Conservation (phyloP, 2,113 vertebrate genomes). For the Pluvialis apricaria region DNA sequence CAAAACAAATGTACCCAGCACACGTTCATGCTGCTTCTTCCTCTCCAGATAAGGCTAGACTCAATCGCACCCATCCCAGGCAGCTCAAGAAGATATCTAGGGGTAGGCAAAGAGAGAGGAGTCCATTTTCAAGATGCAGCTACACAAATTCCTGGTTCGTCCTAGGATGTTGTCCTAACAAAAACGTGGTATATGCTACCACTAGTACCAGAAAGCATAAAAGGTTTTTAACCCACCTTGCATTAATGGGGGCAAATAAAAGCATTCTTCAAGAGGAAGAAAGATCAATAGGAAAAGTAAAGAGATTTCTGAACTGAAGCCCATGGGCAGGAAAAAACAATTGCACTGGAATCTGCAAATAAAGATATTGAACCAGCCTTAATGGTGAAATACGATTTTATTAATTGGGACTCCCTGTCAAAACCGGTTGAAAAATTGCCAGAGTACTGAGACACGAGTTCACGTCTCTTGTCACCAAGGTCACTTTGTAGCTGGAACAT, state of each 20-base stretch:
- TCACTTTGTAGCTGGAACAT: background rate
- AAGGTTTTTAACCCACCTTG: background rate
- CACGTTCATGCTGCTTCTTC: background rate
- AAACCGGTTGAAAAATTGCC: background rate
- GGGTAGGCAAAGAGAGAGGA: background rate
- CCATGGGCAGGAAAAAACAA: background rate
- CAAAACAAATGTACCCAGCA: background rate
- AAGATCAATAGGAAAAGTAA: background rate
- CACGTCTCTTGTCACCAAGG: background rate
- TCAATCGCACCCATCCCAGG: background rate
- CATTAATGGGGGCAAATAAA: rapidly evolving
- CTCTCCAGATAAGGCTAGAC: background rate
- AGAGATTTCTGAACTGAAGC: background rate
- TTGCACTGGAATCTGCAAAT: background rate
- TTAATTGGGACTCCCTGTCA: slow-evolving; percentile 11
- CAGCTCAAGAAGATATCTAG: background rate
- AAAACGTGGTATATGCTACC: background rate
- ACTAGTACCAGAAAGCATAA: background rate
- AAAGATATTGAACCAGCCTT: background rate
- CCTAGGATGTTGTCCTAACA: background rate
- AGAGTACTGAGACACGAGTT: background rate
- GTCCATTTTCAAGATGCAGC: background rate
- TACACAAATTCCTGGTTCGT: background rate
- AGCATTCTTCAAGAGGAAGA: background rate
- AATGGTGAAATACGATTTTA: background rate